Evolutionary conservation across 2,888 invertebrate species (phyloP), one percentile per base, ranked within the genome.

Genomic region (Habroteleia sp.): DNA sequence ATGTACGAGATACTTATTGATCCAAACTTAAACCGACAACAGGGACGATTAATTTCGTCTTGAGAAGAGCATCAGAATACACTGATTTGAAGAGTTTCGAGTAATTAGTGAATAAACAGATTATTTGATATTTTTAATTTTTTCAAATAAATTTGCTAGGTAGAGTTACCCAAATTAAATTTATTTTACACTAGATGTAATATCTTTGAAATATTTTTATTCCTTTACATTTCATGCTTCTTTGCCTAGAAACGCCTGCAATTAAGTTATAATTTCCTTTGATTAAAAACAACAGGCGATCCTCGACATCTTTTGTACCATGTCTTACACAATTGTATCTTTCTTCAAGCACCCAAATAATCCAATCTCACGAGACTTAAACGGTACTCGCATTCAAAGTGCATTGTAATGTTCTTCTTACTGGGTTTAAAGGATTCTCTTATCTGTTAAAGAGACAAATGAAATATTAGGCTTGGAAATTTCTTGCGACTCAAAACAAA

Each of bases 341-440:
- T 46, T 52, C 44, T 50, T 37, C 16, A 10, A 25, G 27, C 33
- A 11, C 13, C 25, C 14, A 39, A 73, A 46, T 63, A 65, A 50
- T 65, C 48, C 58, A 58, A 58, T 65, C 52, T 69, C 39, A 41
- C 41, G 27, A 52, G 31, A 20, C 29, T 69, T 74, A 65, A 65
- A 44, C 25, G 58, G 16, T 37, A 11, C 31, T 65, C 33, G 63
- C 41, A 69, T 69, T 75, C 60, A 65, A 62, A 62, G 54, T 75
- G 62, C 62, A 60, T 71, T 60, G 69, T 75, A 75, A 75, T 54
- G 60, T 69, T 52, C 65, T 60, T 8, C 56, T 69, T 52, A 48
- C 65, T 17, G 27, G 50, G 29, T 54, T 66, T 71, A 52, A 66
- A 31, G 65, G 60, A 60, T 75, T 69, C 20, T 10, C 75, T 75